Conservation (phyloP, 2,888 invertebrate species). For the Chrysolina haemoptera region DNA sequence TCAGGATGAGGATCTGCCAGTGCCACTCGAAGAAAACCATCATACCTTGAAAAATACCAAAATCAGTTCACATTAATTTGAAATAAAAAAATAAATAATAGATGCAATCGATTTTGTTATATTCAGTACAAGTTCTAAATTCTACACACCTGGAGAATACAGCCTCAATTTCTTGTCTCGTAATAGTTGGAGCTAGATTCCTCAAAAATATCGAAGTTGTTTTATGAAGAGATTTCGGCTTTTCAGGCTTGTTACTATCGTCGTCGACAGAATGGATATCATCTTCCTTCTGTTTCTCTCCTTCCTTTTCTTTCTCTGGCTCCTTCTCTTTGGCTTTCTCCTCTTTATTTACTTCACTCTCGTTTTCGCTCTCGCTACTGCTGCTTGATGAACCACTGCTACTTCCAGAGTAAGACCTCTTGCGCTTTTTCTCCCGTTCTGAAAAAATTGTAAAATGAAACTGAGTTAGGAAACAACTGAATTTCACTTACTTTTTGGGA, state of each 20-base stretch:
- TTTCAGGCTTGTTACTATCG: conserved; percentile 70
- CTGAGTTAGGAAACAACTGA: conserved; percentile 2
- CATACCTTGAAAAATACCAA: conserved; percentile 76
- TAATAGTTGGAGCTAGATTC: conserved; percentile 95
- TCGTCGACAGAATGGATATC: conserved; percentile 70
- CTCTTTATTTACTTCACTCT: conserved; percentile 51
- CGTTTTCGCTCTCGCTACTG: conserved; percentile 71
- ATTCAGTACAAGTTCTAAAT: no score
- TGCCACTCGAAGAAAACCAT: conserved; percentile 95
- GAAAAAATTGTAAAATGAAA: conserved; percentile 30
- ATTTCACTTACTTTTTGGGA: conserved; percentile 32
- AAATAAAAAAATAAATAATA: no score
- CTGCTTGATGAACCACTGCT: conserved; percentile 71
- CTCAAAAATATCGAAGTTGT: conserved; percentile 97
- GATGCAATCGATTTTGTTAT: no score
- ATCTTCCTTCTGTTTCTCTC: conserved; percentile 63
- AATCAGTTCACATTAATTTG: not conserved
- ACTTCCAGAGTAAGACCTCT: conserved; percentile 72
- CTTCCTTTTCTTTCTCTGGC: conserved; percentile 59
- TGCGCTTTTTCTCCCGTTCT: conserved; percentile 66
- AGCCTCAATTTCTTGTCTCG: conserved; percentile 96
- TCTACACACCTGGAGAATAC: conserved; percentile 70
- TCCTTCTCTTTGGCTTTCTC: conserved; percentile 60
- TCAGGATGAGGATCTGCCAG: conserved; percentile 98
- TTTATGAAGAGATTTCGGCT: conserved; percentile 87